Conservation (phyloP, 2,797 vertebrate genomes). For the Benthosema pterotum region DNA sequence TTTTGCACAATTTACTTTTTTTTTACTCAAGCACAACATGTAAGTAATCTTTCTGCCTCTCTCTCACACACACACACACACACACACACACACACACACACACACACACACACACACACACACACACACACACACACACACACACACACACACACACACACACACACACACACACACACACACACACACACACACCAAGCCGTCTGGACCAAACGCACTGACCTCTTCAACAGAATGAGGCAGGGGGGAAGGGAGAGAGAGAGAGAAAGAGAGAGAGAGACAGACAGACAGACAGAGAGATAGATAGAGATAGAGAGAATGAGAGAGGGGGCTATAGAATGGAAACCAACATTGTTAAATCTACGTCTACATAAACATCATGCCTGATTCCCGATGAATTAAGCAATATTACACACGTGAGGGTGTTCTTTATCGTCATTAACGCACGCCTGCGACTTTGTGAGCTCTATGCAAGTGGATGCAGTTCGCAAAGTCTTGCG, state of each 20-base stretch:
- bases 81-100: no score
- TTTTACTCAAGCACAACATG: no score
- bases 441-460: no score
- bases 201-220: constrained; percentile 31
- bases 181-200: constrained; percentile 24
- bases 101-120: no score
- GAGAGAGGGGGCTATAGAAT: no score
- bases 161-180: constrained; percentile 16
- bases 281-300: constrained; percentile 20
- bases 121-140: constrained; percentile 6
- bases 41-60: not conserved
- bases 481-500: no score
- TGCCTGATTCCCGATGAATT: constrained; percentile 44
- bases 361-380: no score
- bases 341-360: constrained; percentile 52
- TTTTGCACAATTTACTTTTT: no score
- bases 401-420: no score
- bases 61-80: constrained; percentile 1
- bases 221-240: constrained; percentile 25
- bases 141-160: constrained; percentile 17
- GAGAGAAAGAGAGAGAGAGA: constrained; percentile 38
- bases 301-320: constrained; percentile 7
- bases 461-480: no score
- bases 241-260: constrained; percentile 40
- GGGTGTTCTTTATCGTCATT: no score